These are phyloP conservation scores for Leptinotarsa texana DNA, from an alignment of 1,140 invertebrate species.

Conservation along the genomic window DNA sequence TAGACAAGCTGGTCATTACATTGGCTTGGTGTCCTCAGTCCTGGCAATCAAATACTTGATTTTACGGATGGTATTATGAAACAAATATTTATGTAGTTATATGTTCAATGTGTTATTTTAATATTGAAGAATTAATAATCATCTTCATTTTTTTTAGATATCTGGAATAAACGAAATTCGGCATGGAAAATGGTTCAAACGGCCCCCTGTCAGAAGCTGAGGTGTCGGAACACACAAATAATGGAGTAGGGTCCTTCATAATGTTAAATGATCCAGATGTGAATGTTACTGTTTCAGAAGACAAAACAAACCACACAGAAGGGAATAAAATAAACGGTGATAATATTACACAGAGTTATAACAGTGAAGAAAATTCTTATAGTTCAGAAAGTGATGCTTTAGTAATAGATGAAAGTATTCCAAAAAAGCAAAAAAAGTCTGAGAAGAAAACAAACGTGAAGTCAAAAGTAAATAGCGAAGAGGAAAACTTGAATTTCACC, in stretches of 20 bases:
- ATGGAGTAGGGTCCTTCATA: conserved; percentile 41
- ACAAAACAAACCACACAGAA: conserved; percentile 28
- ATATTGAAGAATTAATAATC: too few relatives aligned
- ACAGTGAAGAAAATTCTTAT: conserved; percentile 39
- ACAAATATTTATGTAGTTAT: neutral
- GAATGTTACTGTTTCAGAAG: conserved; percentile 35
- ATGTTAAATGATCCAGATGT: conserved; percentile 51
- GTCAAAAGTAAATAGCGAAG: conserved; percentile 17
- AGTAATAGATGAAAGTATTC: conserved; percentile 52
- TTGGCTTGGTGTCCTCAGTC: conserved; percentile 29
- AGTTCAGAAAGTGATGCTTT: conserved; percentile 53
- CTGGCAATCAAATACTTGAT: conserved; percentile 13
- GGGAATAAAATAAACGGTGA: conserved; percentile 43
- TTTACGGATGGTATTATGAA: neutral
- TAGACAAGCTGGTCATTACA: conserved; percentile 14
- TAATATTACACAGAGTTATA: conserved; percentile 30
- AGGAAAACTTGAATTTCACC: neutral
- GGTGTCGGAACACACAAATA: conserved; percentile 34
- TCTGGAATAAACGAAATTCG: conserved; percentile 38
- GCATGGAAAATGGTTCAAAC: conserved; percentile 55
- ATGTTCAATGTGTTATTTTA: too few relatives aligned
- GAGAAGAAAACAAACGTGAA: conserved; percentile 38
- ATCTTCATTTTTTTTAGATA: neutral
- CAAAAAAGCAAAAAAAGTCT: conserved; percentile 40
- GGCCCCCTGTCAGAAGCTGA: conserved; percentile 32